phyloP scores from a whole-genome alignment of 2,888 invertebrate genomes.

The Ernsta delagoae region DNA sequence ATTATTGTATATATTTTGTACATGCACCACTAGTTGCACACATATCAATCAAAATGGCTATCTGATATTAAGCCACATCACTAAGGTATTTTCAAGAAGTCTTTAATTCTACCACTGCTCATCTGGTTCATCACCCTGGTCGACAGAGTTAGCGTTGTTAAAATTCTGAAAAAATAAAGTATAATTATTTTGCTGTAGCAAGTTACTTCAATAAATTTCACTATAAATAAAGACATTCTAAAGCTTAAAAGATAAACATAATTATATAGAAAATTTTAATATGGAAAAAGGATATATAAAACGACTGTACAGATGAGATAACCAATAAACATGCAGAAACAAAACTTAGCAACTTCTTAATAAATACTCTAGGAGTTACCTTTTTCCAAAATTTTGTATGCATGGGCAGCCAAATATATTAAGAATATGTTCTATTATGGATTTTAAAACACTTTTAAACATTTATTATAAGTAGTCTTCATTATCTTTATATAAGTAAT shows the following conservation, averaged over 20 bases:
- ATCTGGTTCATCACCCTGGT: conserved; percentile 75
- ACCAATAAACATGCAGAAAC: background rate
- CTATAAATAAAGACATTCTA: no score
- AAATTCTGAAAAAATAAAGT: conserved; percentile 63
- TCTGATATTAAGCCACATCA: conserved; percentile 43
- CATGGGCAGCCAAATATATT: conserved; percentile 32
- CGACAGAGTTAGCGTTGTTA: conserved; percentile 55
- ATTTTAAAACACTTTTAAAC: background rate
- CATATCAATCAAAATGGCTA: conserved; percentile 44
- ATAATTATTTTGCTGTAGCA: background rate
- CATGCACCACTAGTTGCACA: conserved; percentile 64
- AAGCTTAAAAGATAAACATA: no score
- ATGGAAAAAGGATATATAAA: background rate
- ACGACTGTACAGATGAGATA: background rate
- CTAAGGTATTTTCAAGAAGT: conserved; percentile 53
- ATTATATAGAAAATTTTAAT: no score
- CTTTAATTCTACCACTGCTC: conserved; percentile 80
- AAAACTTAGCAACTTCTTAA: background rate
- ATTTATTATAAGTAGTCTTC: no score
- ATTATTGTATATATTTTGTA: conserved; percentile 54
- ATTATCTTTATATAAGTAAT: no score
- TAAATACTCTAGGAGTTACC: conserved; percentile 11
- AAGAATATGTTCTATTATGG: conserved; percentile 4
- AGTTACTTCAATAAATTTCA: no score
- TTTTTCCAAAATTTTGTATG: conserved; percentile 37